A percentile compares a stretch with the other conserved stretches of the same genome.
These are phyloP conservation scores for Tenualosa thibaudeaui DNA, from an alignment of 2,797 vertebrate species.

Conservation along the genomic window DNA sequence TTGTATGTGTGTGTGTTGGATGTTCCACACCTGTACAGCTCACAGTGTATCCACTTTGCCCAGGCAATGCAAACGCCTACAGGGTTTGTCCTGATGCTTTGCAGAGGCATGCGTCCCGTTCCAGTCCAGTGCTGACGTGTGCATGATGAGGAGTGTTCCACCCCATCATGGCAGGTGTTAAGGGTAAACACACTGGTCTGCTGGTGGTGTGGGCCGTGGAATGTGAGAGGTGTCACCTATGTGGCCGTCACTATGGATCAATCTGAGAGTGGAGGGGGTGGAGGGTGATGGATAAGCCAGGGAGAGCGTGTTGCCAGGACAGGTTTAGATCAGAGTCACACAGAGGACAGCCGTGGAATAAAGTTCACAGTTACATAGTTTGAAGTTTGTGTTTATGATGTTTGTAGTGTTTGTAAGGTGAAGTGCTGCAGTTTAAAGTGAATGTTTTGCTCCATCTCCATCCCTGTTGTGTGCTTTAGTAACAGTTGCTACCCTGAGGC, in stretches of 20 bases:
- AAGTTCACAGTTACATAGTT: neutral
- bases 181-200: conserved; percentile 50
- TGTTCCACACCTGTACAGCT: too few species aligned
- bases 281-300: neutral
- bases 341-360: neutral
- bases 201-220: neutral
- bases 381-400: neutral
- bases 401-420: neutral
- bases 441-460: neutral
- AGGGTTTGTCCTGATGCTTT: neutral
- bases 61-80: neutral
- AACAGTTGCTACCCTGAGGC: neutral
- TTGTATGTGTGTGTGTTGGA: too few species aligned
- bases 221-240: neutral
- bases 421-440: neutral
- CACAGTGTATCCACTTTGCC: too few species aligned
- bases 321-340: neutral
- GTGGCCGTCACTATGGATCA: neutral
- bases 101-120: neutral
- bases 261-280: neutral
- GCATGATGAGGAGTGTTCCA: conserved; percentile 40
- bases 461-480: neutral
- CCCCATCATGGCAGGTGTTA: conserved; percentile 52
- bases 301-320: neutral
- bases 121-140: neutral